Conservation (phyloP, 2,888 invertebrate species). For the Operophtera brumata region DNA sequence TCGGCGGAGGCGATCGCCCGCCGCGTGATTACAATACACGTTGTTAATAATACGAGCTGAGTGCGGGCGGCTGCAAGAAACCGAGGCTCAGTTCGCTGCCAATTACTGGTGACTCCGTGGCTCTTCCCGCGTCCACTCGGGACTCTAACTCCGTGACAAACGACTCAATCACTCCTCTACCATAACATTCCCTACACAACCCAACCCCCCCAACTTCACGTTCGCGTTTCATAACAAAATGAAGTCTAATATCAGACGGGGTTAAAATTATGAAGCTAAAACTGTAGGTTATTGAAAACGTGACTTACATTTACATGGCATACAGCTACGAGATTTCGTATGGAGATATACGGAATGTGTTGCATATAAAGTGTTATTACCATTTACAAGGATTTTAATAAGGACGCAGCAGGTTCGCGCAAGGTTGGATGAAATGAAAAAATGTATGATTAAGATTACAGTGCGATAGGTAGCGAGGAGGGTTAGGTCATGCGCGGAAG, state of each 20-base stretch:
- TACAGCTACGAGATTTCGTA: constrained; percentile 64
- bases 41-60: constrained; percentile 77
- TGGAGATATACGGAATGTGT: constrained; percentile 47
- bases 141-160: constrained; percentile 31
- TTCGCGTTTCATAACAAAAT: constrained; percentile 72
- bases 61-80: constrained; percentile 50
- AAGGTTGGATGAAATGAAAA: constrained; percentile 26
- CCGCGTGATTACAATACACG: constrained; percentile 81
- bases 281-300: constrained; percentile 81
- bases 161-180: constrained; percentile 33
- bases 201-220: constrained; percentile 23
- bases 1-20: constrained; percentile 80
- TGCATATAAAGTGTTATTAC: constrained; percentile 39
- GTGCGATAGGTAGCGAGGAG: constrained; percentile 28
- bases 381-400: constrained; percentile 37
- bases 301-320: constrained; percentile 79
- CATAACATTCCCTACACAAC: constrained; percentile 24
- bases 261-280: constrained; percentile 80
- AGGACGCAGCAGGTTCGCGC: constrained; percentile 30
- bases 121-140: constrained; percentile 7
- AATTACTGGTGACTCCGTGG: constrained; percentile 41
- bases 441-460: constrained; percentile 24
- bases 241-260: constrained; percentile 75
- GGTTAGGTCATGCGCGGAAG: constrained; percentile 26
- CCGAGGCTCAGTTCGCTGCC: constrained; percentile 45